Conservation (phyloP, 2,113 vertebrate genomes). For the Dermatemys mawii region DNA sequence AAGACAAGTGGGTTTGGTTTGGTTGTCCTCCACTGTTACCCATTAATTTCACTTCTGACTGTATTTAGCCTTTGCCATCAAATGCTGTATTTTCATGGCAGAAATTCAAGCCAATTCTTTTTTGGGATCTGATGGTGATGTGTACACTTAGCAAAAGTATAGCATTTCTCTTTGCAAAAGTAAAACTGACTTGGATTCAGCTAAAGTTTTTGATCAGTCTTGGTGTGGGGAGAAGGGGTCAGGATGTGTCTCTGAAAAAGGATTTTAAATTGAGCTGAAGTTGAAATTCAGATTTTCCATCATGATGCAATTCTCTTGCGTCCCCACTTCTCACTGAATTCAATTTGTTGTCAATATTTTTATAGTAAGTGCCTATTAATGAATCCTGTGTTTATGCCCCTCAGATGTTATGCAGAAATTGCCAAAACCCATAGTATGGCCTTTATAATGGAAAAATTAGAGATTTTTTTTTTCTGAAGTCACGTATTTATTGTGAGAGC, state of each 20-base stretch:
- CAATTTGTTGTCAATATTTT: background rate
- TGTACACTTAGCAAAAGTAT: background rate
- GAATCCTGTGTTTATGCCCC: background rate
- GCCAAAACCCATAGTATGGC: background rate
- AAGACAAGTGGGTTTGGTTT: fast-evolving
- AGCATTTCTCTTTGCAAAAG: background rate
- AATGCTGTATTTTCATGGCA: background rate
- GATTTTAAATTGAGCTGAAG: background rate
- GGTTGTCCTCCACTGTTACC: fast-evolving
- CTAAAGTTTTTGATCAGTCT: background rate
- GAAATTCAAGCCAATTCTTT: fast-evolving
- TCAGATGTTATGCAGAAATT: background rate
- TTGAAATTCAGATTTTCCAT: fast-evolving
- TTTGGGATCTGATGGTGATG: fast-evolving
- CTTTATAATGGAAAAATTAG: background rate
- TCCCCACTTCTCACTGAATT: background rate
- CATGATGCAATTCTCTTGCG: background rate
- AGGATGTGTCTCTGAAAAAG: fast-evolving
- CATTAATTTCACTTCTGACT: background rate
- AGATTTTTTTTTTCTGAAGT: background rate
- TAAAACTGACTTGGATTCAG: background rate
- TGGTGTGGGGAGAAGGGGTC: too few relatives aligned
- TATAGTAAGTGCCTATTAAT: background rate
- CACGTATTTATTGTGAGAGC: background rate
- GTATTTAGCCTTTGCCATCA: background rate